A percentile compares a stretch with the other conserved stretches of the same genome.
Conservation (phyloP, 2,888 invertebrate species). For the Dicroscelio sp. region DNA sequence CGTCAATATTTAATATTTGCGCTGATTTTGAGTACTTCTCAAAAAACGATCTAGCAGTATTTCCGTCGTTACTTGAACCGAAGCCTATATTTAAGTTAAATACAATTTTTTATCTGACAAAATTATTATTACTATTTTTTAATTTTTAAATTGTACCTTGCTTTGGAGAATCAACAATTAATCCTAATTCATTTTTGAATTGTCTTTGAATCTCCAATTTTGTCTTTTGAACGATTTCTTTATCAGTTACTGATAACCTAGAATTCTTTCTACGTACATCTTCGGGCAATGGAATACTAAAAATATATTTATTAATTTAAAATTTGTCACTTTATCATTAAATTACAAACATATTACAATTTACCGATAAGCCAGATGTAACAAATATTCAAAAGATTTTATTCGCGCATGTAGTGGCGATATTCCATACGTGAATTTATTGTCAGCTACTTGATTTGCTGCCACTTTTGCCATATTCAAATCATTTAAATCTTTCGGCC, state of each 20-base stretch:
- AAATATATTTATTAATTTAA: not conserved
- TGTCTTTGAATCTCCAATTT: not conserved
- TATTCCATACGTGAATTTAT: constrained; percentile 41
- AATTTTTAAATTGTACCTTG: not conserved
- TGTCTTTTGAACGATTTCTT: not conserved
- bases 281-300: not conserved
- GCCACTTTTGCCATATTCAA: not conserved
- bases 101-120: too few relatives aligned
- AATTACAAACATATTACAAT: not conserved
- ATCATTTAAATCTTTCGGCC: constrained; percentile 22
- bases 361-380: constrained; percentile 6
- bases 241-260: constrained; percentile 9
- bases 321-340: not conserved
- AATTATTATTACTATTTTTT: not conserved
- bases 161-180: not conserved
- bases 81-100: too few relatives aligned
- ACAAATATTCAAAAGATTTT: constrained; percentile 47
- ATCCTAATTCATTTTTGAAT: not conserved
- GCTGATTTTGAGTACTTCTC: too few relatives aligned
- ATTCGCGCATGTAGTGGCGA: constrained; percentile 50
- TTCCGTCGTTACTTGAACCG: too few relatives aligned
- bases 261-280: not conserved
- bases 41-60: too few relatives aligned
- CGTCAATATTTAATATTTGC: too few relatives aligned
- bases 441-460: too few relatives aligned